Base-by-base conservation (phyloP, 2,888 invertebrate species). In the Cheiracanthium punctorium region DNA sequence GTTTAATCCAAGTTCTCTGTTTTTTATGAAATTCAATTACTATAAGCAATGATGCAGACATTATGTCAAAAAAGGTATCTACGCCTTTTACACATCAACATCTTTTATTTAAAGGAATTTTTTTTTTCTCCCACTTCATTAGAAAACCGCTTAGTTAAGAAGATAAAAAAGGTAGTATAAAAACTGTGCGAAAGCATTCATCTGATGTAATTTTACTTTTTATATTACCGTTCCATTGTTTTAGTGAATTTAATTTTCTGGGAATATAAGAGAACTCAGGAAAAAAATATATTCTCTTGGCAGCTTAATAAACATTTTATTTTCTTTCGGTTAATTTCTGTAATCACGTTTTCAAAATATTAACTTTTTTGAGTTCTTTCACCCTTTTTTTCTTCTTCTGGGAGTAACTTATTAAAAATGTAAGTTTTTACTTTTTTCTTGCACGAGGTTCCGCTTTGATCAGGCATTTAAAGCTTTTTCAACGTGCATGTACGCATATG, bases 251-350 rank as follows among this genome's bases (percentile, higher is more conserved):
- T 73, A 85, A 85, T 85, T 85, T 79, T 73, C 37, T 17, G 10
- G 29, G 52, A 24, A 43, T 58, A 73, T 52, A 73, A 70, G 65
- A 58, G 75, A 41, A n/a, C 28, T 33, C n/a, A 8, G n/a, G 29
- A 52, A 32, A 58, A 43, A 72, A 76, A 52, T 29, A 32, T 58
- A 29, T 41, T 73, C 65, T 79, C 84, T 76, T 65, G 20, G 74
- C 70, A 71, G 70, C 52, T 85, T 77, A 85, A 85, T 85, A 85
- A 85, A 85, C 84, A 85, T 85, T 85, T 85, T 79, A 79, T 48
- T 85, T 80, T 67, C 79, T 73, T 74, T 72, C 32, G 64, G 79
- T 85, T 85, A 85, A 85, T 85, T 79, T 85, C 74, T 79, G 74
- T 85, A 85, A 85, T 80, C 84, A 73, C 72, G 67, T 85, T 85